These are phyloP conservation scores for Serilophus lunatus DNA, from an alignment of 2,113 vertebrate species.

Conservation along the genomic window DNA sequence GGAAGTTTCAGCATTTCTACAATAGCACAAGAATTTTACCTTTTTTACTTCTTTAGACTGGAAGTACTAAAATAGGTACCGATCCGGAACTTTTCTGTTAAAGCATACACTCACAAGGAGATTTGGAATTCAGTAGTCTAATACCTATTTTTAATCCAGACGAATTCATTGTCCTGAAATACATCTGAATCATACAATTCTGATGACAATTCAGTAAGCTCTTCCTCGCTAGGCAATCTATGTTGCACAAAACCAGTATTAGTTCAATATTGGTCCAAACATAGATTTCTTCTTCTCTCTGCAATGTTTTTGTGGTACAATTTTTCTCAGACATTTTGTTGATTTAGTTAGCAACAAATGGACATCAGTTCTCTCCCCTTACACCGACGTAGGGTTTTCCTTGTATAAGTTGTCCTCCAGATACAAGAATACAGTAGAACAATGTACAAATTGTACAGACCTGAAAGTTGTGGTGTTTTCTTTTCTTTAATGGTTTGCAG, in stretches of 20 bases:
- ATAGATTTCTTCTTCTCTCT: neutral
- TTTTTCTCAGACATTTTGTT: neutral
- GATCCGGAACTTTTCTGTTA: neutral
- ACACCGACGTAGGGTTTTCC: neutral
- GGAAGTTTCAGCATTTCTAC: neutral
- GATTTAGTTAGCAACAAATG: neutral
- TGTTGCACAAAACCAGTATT: neutral
- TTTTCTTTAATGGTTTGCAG: neutral
- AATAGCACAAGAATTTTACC: neutral
- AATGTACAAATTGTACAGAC: neutral
- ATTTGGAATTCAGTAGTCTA: neutral
- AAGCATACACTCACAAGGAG: neutral
- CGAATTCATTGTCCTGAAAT: neutral
- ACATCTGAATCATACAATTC: neutral
- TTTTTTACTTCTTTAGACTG: neutral
- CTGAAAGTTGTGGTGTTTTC: accelerated
- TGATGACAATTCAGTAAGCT: neutral
- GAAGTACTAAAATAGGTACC: neutral
- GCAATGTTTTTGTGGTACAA: neutral
- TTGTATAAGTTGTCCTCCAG: neutral
- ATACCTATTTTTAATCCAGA: neutral
- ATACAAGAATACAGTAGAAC: neutral
- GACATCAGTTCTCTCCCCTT: neutral
- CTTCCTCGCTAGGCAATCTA: neutral
- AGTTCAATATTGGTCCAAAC: neutral